These are phyloP conservation scores for Camponotus vicinus DNA, from an alignment of 1,140 invertebrate species.

Conservation along the genomic window DNA sequence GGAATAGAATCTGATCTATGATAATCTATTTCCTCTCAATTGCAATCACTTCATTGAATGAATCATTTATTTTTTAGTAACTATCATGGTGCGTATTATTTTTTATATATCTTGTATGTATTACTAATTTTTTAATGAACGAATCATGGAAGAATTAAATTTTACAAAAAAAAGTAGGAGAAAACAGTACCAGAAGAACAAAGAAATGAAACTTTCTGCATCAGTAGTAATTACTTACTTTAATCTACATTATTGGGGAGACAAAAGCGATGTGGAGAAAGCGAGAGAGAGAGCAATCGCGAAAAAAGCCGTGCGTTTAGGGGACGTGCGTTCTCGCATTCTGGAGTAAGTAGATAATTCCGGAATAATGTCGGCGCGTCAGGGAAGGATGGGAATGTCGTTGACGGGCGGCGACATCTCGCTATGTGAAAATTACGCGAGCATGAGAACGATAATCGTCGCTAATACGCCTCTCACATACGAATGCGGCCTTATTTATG, in stretches of 20 bases:
- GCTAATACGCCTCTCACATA: constrained; percentile 68
- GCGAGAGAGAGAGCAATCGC: constrained; percentile 35
- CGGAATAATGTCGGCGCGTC: constrained; percentile 45
- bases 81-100: background rate
- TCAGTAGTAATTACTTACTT: constrained; percentile 42
- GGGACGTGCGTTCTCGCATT: constrained; percentile 67
- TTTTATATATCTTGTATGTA: background rate
- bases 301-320: constrained; percentile 57
- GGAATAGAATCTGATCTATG: background rate
- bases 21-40: background rate
- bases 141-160: background rate
- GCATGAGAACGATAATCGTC: constrained; percentile 70
- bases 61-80: background rate
- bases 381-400: constrained; percentile 64
- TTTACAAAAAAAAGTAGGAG: constrained; percentile 22
- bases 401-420: constrained; percentile 62
- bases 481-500: constrained; percentile 55
- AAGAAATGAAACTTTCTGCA: constrained; percentile 11
- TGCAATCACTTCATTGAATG: background rate
- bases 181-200: constrained; percentile 19
- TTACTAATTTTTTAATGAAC: background rate
- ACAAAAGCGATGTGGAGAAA: constrained; percentile 52
- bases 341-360: constrained; percentile 78
- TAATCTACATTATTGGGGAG: constrained; percentile 16
- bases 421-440: constrained; percentile 74